Evolutionary conservation across 1,140 invertebrate species (phyloP).

Genomic region (roundworm (Caenorhabditis elegans)): DNA sequence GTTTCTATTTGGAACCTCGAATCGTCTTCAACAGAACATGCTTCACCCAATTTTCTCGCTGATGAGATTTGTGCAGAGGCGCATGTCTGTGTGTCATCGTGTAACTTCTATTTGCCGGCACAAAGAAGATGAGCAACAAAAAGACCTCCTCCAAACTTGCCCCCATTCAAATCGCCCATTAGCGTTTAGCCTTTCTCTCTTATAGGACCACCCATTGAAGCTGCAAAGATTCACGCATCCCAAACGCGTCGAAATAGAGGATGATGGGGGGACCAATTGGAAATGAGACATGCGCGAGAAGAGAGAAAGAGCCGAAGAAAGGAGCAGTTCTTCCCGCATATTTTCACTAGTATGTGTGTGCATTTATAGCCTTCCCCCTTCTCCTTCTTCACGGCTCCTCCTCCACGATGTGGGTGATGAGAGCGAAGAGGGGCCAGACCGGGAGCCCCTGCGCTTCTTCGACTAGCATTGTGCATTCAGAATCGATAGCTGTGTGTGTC

Average conservation of each 20-base stretch:
- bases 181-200: not conserved
- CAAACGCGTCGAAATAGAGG: constrained; percentile 17
- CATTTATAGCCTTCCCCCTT: constrained; percentile 14
- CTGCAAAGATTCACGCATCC: constrained; percentile 9
- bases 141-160: not conserved
- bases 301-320: not conserved
- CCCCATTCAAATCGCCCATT: not conserved
- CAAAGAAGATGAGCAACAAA: not conserved
- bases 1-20: not conserved
- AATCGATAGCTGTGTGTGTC: constrained; percentile 19
- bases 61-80: not conserved
- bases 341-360: constrained; percentile 16
- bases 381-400: not conserved
- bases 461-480: not conserved
- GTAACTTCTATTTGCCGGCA: not conserved
- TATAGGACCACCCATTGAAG: not conserved
- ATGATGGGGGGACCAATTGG: constrained; percentile 30
- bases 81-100: not conserved
- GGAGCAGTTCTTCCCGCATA: constrained; percentile 6
- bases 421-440: not conserved
- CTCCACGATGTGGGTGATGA: not conserved
- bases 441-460: constrained; percentile 16
- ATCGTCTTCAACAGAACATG: not conserved
- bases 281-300: not conserved
- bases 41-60: not conserved